Percentiles rank a stretch among this genome's conserved stretches.
Conservation (phyloP, 2,888 invertebrate species). For the Chymomyza amoena region DNA sequence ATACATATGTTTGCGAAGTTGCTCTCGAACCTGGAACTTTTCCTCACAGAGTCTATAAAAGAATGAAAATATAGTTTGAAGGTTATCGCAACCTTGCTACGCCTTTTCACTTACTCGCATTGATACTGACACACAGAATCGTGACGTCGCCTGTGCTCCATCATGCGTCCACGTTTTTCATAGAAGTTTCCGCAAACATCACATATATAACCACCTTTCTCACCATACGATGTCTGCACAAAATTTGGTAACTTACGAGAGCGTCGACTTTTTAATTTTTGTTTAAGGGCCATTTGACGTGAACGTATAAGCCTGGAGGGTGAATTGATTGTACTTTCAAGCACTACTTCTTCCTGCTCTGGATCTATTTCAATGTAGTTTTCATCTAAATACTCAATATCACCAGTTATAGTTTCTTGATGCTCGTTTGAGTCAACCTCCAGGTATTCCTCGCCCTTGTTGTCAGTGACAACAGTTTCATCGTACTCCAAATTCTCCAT, state of each 20-base stretch:
- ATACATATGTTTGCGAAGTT: slow-evolving; percentile 74
- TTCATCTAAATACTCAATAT: slow-evolving; percentile 65
- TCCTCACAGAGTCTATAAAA: slow-evolving; percentile 67
- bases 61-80: neutral
- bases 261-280: neutral
- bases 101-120: slow-evolving; percentile 71
- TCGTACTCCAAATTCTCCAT: slow-evolving; percentile 41
- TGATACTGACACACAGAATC: slow-evolving; percentile 64
- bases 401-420: slow-evolving; percentile 50
- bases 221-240: slow-evolving; percentile 51
- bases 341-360: slow-evolving; percentile 35
- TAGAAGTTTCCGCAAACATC: slow-evolving; percentile 76
- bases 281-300: neutral
- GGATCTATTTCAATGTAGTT: slow-evolving; percentile 54
- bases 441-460: slow-evolving; percentile 44
- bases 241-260: slow-evolving; percentile 42
- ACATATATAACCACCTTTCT: slow-evolving; percentile 69
- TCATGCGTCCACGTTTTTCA: slow-evolving; percentile 74
- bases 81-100: neutral
- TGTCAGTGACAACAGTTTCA: slow-evolving; percentile 30
- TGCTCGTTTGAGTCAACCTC: slow-evolving; percentile 48
- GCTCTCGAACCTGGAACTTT: slow-evolving; percentile 73
- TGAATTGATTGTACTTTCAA: neutral
- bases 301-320: neutral
- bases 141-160: slow-evolving; percentile 75